Evolutionary conservation across 2,113 vertebrate genomes (phyloP), one percentile per base, ranked within the genome.

Genomic region (Cyphomyrus discorhynchus): DNA sequence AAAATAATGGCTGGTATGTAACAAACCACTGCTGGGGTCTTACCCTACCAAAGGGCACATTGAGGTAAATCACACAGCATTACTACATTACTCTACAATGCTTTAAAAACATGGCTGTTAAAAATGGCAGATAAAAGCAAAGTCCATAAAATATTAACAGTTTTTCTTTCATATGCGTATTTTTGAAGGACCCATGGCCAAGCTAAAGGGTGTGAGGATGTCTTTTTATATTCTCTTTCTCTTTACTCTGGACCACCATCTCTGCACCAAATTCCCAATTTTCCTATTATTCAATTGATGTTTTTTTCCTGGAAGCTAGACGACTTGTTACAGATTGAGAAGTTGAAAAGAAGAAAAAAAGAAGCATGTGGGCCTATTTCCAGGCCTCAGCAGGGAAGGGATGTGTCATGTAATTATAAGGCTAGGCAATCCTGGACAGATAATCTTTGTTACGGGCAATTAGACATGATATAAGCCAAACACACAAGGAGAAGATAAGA

Each of bases 121-220:
- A 49, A 87, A 56, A 53, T 50, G 11, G 50, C 74, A 84, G 88
- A 82, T 53, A 50, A 84, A 89, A 89, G 88, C 66, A 83, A 89
- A 52, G 66, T 45, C 15, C 15, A 84, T 83, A 42, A 89, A 89
- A 84, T 62, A 89, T 84, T 89, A 21, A 89, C 19, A 39, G 39
- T 52, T 83, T 89, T 89, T 80, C 17, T 80, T 80, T 42, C 2
- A 39, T 42, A 39, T 56, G 35, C 52, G 24, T 89, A 17, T 77
- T 56, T 83, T 50, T 84, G 52, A 80, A 89, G 74, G 1, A 83
- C 88, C 27, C 39, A 21, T 13, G 24, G 74, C 27, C 24, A 39
- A 83, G 19, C 50, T n/a, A 13, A 31, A 89, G 19, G 50, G 77
- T 27, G 45, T 46, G 87, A 82, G 19, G 17, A 46, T 15, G 31